Base-by-base conservation (phyloP, 2,888 invertebrate species). In the Cryptocephalus moraei region DNA sequence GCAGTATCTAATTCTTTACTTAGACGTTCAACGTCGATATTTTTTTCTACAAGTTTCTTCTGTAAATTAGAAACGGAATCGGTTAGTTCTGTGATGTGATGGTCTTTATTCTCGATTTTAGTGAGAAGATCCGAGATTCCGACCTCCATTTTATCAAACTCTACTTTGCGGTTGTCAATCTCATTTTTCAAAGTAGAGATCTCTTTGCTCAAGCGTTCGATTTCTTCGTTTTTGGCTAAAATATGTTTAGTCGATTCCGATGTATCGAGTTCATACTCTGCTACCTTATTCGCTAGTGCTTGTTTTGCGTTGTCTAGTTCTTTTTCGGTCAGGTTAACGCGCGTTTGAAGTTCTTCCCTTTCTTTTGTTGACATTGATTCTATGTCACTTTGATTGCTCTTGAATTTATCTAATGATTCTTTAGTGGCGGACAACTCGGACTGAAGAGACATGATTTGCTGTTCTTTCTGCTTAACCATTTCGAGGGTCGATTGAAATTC, bases 21-120 rank as follows among this genome's bases (percentile, higher is more conserved):
- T 74, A 75, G 61, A 81, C 81, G 50, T 50, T 73, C 69, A 46
- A 81, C 60, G 52, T 80, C 78, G 4, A 69, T 68, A 56, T 76
- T 74, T 65, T 81, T 58, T 40, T 60, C 57, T 33, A 32, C 41
- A 40, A 38, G 39, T 11, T 4, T 38, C 9, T 33, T 42, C 6
- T 22, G 22, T 22, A 22, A 22, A 22, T 22, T 6, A 22, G 22
- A 22, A 22, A 22, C 22, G 22, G 6, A 4, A 22, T 22, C 22
- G 22, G 45, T 48, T 36, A 9, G 53, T 54, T 56, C 53, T 53
- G 8, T 10, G 10, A 41, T 31, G 31, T 41, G 22, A 4, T 22
- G 11, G 41, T 56, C 55, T 46, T 59, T 59, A 41, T 54, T 54
- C 45, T 54, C 54, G 10, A 54, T 44, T 44, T 54, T 49, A 8